Evolutionary conservation across 2,113 vertebrate genomes (phyloP).

Genomic region (Rostratula benghalensis): DNA sequence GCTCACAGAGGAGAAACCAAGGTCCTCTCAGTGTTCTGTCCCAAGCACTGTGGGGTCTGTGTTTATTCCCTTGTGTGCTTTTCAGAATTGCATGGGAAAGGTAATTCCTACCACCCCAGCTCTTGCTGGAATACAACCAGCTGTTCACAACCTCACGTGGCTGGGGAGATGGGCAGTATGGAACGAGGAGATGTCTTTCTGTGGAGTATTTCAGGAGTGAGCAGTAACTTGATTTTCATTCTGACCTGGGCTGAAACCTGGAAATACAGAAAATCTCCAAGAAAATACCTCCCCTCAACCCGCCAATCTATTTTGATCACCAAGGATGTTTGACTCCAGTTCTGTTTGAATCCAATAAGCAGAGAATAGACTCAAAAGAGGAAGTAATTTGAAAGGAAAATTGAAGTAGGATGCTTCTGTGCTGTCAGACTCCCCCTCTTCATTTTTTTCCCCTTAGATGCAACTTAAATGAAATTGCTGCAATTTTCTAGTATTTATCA

Average conservation of each 20-base stretch:
- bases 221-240: background rate
- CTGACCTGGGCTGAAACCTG: background rate
- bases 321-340: background rate
- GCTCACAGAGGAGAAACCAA: background rate
- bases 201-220: background rate
- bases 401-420: background rate
- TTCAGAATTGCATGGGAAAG: background rate
- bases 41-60: fast-evolving
- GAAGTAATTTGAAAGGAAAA: background rate
- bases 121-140: background rate
- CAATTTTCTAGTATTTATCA: background rate
- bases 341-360: slow-evolving; percentile 4
- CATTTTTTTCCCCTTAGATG: background rate
- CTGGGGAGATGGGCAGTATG: background rate
- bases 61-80: background rate
- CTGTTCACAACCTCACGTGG: background rate
- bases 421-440: background rate
- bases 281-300: background rate
- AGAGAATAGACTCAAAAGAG: background rate
- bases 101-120: background rate
- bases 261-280: background rate
- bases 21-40: background rate
- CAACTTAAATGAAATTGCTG: background rate
- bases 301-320: background rate
- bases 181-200: fast-evolving